phyloP scores from a whole-genome alignment of 1,140 invertebrate species.

The Drosophila dunni region DNA sequence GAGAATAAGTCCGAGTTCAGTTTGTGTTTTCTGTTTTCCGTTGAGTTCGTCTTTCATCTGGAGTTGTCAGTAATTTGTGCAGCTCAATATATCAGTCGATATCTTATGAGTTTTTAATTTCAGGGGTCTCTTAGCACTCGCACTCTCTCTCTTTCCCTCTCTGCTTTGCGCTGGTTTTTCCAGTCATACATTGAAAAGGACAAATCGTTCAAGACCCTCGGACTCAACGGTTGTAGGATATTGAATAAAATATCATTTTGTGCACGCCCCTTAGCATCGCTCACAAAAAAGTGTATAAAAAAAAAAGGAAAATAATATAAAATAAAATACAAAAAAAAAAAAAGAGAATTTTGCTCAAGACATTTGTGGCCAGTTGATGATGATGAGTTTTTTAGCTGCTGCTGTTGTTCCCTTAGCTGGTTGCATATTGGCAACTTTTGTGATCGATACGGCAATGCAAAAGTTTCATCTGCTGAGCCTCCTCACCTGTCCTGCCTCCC shows the following conservation, averaged over 20 bases:
- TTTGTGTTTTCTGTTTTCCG: neutral
- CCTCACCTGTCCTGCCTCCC: neutral
- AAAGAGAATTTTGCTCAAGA: conserved; percentile 21
- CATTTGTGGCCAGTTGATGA: conserved; percentile 60
- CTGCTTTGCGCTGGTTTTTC: conserved; percentile 77
- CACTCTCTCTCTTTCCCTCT: conserved; percentile 1
- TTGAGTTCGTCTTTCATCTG: conserved; percentile 66
- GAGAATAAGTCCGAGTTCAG: neutral
- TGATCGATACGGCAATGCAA: conserved; percentile 75
- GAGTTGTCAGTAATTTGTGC: conserved; percentile 84
- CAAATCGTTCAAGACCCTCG: conserved; percentile 69
- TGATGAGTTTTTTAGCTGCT: conserved; percentile 55
- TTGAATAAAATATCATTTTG: conserved; percentile 85
- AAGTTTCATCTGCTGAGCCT: conserved; percentile 31
- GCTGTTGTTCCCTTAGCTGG: neutral
- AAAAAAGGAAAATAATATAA: conserved; percentile 12
- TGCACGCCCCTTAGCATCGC: conserved; percentile 63
- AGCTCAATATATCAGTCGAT: conserved; percentile 85
- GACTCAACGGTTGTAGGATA: conserved; percentile 61
- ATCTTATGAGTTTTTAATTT: conserved; percentile 85
- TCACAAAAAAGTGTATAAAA: conserved; percentile 33
- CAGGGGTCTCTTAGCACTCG: conserved; percentile 60
- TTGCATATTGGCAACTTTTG: conserved; percentile 75
- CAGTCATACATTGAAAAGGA: conserved; percentile 75
- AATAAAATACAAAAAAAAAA: conserved; percentile 19